These are phyloP conservation scores for Bradypus variegatus DNA, from an alignment of 2,797 vertebrate genomes.

Conservation along the genomic window DNA sequence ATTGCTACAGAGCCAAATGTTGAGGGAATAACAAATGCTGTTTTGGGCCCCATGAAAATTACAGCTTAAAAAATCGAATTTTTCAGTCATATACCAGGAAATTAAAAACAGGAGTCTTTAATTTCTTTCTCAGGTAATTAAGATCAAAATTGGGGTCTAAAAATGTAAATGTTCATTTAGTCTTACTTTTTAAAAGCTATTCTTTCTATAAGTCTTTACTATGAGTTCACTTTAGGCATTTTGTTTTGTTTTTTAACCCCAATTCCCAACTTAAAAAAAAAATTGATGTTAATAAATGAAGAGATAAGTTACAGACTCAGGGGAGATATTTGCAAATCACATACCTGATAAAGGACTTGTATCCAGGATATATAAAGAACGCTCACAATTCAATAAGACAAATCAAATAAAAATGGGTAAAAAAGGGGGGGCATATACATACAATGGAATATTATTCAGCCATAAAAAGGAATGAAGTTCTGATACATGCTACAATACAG, in stretches of 20 bases:
- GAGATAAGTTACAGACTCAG: background rate
- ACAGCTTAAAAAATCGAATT: conserved; percentile 36
- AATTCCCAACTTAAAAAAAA: background rate
- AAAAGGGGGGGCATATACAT: too few relatives aligned
- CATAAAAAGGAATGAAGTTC: too few relatives aligned
- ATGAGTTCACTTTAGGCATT: background rate
- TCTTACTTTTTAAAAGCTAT: conserved; percentile 34
- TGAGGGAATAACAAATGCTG: background rate
- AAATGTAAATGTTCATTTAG: conserved; percentile 8
- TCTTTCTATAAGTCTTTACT: background rate
- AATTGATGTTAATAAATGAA: background rate
- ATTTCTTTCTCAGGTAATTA: conserved; percentile 31
- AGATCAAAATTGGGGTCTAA: conserved; percentile 33
- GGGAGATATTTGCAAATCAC: background rate
- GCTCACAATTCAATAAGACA: background rate
- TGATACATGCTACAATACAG: too few relatives aligned
- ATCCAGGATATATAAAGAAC: background rate
- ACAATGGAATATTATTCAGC: too few relatives aligned
- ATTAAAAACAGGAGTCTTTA: conserved; percentile 30
- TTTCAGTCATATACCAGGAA: conserved; percentile 5
- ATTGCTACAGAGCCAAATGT: conserved; percentile 1
- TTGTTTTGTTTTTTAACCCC: background rate
- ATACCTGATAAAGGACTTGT: background rate
- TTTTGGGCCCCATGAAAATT: conserved; percentile 48
- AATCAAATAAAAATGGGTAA: conserved; percentile 19